Evolutionary conservation across 2,113 vertebrate species (phyloP), one percentile per base, ranked within the genome.

Genomic region (Phodopus roborovskii): DNA sequence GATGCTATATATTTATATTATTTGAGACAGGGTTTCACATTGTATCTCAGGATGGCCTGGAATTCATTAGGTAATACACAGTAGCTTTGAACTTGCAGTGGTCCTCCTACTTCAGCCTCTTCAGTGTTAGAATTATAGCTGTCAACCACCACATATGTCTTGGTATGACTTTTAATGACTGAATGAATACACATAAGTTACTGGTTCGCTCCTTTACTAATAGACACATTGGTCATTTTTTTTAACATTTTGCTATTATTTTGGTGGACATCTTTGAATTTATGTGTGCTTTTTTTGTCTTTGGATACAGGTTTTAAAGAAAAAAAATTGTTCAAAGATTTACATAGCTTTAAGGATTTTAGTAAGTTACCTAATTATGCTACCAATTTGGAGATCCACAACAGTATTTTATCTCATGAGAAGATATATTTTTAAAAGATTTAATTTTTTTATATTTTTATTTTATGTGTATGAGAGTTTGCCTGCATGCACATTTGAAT

Each of bases 191-290:
- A 81, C 2, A 60, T 24, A 7, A 85, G 58, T 91, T 91, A 81
- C 42, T 71, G 68, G 48, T 24, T 12, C 26, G 73, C 56, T 85
- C 24, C 9, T 48, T 93, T 79, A 79, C n/a, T 84, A 91, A 64
- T 1, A 83, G 62, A 83, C 50, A 92, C 39, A 70, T 48, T 13
- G 50, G 20, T 45, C 74, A 30, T 39, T 93, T 78, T 78, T 83
- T 78, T 42, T 50, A 91, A 95, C 5, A 12, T 91, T 91, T 82
- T 66, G 39, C 39, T 56, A 56, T 75, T 90, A n/a, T 33, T 90
- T 66, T 16, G 8, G 62, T 71, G 56, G 94, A 83, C 39, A 28
- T n/a, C 24, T 12, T 58, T 94, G 33, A 77, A 88, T 88, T 84
- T 74, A 78, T 93, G 15, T 39, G 33, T 53, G 3, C 8, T 71